Conservation (phyloP, 2,797 vertebrate genomes). For the Steatocranus sp. region DNA sequence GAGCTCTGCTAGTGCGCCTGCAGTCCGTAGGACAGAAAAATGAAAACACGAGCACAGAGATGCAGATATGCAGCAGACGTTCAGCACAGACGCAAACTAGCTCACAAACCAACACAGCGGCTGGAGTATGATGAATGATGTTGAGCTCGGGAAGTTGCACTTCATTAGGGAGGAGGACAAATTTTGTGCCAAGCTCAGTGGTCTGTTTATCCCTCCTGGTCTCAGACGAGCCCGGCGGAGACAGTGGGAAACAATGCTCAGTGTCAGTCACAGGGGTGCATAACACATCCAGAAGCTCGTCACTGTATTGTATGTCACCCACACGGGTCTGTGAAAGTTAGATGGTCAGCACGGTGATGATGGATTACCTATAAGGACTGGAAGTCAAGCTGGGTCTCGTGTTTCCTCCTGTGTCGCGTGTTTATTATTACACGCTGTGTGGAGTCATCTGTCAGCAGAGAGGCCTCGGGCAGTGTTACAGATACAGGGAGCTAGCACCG, state of each 20-base stretch:
- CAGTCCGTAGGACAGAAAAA: slow-evolving; percentile 6
- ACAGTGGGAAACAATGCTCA: slow-evolving; percentile 49
- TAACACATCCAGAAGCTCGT: not conserved
- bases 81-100: not conserved
- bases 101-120: slow-evolving; percentile 1
- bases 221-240: slow-evolving; percentile 38
- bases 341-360: slow-evolving; percentile 49
- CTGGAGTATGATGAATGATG: slow-evolving; percentile 65
- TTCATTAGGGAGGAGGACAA: slow-evolving; percentile 65
- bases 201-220: slow-evolving; percentile 63
- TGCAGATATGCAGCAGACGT: slow-evolving; percentile 2
- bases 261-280: slow-evolving; percentile 3
- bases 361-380: slow-evolving; percentile 54
- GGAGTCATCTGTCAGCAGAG: slow-evolving; percentile 53
- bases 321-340: slow-evolving; percentile 29
- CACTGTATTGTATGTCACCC: slow-evolving; percentile 21
- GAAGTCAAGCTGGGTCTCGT: slow-evolving; percentile 43
- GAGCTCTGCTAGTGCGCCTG: slow-evolving; percentile 29
- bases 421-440: slow-evolving; percentile 56
- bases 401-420: slow-evolving; percentile 44
- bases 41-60: slow-evolving; percentile 21
- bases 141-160: slow-evolving; percentile 56
- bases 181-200: slow-evolving; percentile 55
- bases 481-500: not conserved
- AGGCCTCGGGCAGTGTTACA: slow-evolving; percentile 12